A percentile compares a stretch with the other conserved stretches of the same genome.
Evolutionary conservation across 2,113 vertebrate genomes (phyloP).

Genomic region (Gopherus flavomarginatus): DNA sequence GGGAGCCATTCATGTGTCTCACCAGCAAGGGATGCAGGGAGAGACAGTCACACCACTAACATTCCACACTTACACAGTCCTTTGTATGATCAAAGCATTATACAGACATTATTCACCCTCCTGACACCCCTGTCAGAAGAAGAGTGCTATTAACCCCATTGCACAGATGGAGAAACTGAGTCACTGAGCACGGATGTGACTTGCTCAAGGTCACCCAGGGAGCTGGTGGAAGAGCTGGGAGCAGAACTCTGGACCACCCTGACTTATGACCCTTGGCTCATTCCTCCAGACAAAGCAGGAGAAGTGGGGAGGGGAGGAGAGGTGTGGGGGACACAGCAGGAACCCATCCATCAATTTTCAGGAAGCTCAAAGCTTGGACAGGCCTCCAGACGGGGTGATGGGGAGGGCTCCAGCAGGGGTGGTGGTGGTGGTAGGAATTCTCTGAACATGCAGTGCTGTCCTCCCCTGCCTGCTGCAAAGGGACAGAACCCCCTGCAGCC

Average conservation of each 20-base stretch:
- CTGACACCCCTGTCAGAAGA: neutral
- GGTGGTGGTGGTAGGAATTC: no score
- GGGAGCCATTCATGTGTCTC: neutral
- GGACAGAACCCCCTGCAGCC: neutral
- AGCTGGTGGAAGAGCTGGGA: neutral
- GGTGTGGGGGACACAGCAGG: neutral
- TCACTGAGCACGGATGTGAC: neutral
- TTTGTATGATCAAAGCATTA: neutral
- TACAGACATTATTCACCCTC: neutral
- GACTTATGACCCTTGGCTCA: neutral
- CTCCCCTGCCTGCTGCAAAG: neutral
- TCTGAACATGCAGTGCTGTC: neutral
- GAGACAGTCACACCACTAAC: neutral
- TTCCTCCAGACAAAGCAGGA: rapidly evolving
- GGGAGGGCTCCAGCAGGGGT: no score
- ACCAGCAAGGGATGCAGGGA: neutral
- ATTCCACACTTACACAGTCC: neutral
- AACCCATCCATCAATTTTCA: rapidly evolving
- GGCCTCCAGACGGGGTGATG: neutral
- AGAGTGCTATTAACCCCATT: neutral
- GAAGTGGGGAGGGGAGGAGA: neutral
- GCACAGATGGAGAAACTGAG: neutral
- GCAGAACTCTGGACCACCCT: neutral
- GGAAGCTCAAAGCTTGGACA: neutral
- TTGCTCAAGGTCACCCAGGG: neutral